Conservation (phyloP, 2,113 vertebrate genomes). For the Choloepus hoffmanni region DNA sequence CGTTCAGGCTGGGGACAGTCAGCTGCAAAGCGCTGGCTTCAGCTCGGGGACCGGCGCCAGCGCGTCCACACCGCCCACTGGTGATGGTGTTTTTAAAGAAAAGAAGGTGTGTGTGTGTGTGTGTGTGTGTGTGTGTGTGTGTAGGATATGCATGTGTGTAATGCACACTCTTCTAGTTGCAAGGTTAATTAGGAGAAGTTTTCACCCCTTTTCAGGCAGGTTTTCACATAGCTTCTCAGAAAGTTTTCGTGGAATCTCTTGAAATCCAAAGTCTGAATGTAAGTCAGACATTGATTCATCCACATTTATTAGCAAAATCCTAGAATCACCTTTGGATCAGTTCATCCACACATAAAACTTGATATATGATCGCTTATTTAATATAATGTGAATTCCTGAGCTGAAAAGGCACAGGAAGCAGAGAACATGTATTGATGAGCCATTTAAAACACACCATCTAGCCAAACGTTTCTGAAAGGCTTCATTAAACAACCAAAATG, state of each 20-base stretch:
- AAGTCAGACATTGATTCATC: neutral
- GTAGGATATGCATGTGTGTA: accelerated
- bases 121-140: too few relatives aligned
- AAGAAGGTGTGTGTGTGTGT: neutral
- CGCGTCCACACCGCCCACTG: neutral
- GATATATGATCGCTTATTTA: too few relatives aligned
- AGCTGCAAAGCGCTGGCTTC: too few relatives aligned
- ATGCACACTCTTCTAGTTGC: neutral
- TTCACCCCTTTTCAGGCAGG: neutral
- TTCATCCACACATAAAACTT: too few relatives aligned
- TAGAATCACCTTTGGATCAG: too few relatives aligned
- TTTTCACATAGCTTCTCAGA: neutral
- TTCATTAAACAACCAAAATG: neutral
- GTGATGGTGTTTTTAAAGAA: neutral
- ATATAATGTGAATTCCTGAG: too few relatives aligned
- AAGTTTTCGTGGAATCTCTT: neutral
- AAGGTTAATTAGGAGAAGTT: neutral
- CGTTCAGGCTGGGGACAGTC: too few relatives aligned
- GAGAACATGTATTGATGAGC: too few relatives aligned
- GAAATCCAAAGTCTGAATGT: neutral
- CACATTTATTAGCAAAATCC: neutral
- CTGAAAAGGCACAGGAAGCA: too few relatives aligned
- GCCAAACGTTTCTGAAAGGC: too few relatives aligned
- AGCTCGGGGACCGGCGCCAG: too few relatives aligned
- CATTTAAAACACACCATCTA: too few relatives aligned